Base-by-base conservation (phyloP, 1,140 invertebrate genomes). In the Philotrypesis tridentata region DNA sequence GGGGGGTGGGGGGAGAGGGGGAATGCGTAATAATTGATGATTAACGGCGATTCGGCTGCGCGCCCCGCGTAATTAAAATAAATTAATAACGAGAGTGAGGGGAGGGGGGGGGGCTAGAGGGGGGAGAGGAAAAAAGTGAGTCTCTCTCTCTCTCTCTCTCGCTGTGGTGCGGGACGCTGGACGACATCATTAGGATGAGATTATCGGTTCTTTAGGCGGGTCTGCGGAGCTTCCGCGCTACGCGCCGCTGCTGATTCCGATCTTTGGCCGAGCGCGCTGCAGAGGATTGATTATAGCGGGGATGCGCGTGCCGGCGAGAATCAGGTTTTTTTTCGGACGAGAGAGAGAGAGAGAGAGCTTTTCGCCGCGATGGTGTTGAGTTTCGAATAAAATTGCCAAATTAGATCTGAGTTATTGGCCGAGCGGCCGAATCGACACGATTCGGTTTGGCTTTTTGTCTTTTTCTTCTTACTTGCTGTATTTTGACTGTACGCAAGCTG, bases 1-100 rank as follows among this genome's bases (percentile, higher is more conserved):
- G n/a, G n/a, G n/a, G n/a, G n/a, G n/a, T n/a, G n/a, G n/a, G n/a
- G n/a, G n/a, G n/a, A n/a, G n/a, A n/a, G 14, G 71, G 23, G 76
- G 82, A 82, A 79, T 85, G 85, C 76, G 84, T 82, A 86, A 88
- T 90, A 89, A 90, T 89, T 89, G 87, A 89, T 87, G 86, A 88
- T 89, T 88, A 88, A 83, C 82, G 85, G 84, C 71, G 81, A 85
- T 84, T 83, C 71, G 63, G 68, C 80, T 48, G 74, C 6, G 40
- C 37, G n/a, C n/a, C n/a, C 65, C 81, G 85, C 84, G 82, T 89
- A 89, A 89, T 89, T 88, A 91, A 89, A 89, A 88, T 87, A 86
- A 90, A 90, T 90, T 89, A 87, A 90, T 90, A 90, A 87, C 81
- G 81, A 84, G 83, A 83, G 84, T 85, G 85, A 83, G 55, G 1